These are phyloP conservation scores for Protaetia brevitarsis DNA, from an alignment of 1,140 invertebrate species.

Conservation along the genomic window DNA sequence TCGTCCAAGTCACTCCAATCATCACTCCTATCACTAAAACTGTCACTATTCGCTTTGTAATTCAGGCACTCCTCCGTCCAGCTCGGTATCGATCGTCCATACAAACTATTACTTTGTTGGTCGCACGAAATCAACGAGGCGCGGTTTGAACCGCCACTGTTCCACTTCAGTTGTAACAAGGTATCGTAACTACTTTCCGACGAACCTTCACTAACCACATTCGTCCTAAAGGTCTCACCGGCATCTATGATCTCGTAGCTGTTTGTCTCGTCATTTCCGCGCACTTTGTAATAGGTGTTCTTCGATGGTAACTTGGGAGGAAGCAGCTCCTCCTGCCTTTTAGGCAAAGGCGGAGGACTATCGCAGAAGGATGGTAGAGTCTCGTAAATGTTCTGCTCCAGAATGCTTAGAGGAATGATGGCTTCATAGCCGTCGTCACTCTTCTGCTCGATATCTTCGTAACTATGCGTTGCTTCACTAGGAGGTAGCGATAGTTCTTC, in stretches of 20 bases:
- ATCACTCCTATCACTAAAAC: constrained; percentile 59
- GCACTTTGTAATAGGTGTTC: constrained; percentile 29
- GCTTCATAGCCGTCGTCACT: constrained; percentile 36
- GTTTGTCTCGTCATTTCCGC: constrained; percentile 37
- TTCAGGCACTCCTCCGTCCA: constrained; percentile 53
- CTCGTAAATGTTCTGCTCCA: constrained; percentile 42
- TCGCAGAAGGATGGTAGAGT: constrained; percentile 30
- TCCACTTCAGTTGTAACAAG: constrained; percentile 27
- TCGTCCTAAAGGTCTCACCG: neutral
- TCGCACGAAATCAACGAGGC: constrained; percentile 60
- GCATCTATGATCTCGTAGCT: constrained; percentile 42
- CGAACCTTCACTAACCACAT: constrained; percentile 17
- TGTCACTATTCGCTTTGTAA: constrained; percentile 49
- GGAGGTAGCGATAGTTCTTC: constrained; percentile 31
- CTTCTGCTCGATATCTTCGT: constrained; percentile 31
- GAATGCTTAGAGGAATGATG: constrained; percentile 1
- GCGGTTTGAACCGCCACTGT: constrained; percentile 52
- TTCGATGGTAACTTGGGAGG: constrained; percentile 38
- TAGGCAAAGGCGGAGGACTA: constrained; percentile 27
- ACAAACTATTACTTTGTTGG: constrained; percentile 64
- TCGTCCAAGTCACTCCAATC: constrained; percentile 65
- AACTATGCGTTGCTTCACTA: constrained; percentile 22
- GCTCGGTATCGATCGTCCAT: constrained; percentile 56
- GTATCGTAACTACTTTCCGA: constrained; percentile 42
- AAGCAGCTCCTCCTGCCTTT: constrained; percentile 33